Percentiles rank a stretch among this genome's conserved stretches.
Conservation (phyloP, 2,797 vertebrate species). For the Lemur catta region DNA sequence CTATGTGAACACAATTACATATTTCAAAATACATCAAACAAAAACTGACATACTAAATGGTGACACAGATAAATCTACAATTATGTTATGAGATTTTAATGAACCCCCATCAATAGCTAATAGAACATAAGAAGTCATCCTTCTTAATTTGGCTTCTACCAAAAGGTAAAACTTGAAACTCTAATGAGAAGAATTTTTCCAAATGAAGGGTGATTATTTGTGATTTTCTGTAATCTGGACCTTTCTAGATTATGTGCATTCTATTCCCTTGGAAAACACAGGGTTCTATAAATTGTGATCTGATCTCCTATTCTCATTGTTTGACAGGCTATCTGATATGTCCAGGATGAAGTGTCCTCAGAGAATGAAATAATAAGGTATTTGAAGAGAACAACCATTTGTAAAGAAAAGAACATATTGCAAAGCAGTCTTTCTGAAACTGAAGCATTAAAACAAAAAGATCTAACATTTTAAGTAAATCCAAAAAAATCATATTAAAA, state of each 20-base stretch:
- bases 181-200: not conserved
- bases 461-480: not conserved
- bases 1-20: not conserved
- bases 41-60: not conserved
- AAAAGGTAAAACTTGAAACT: conserved; percentile 21
- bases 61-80: not conserved
- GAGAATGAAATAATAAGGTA: conserved; percentile 14
- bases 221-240: not conserved
- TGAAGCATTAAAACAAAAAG: not conserved
- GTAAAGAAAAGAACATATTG: not conserved
- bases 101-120: not conserved
- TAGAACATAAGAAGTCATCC: not conserved
- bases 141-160: not conserved
- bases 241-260: not conserved
- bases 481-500: not conserved
- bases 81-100: not conserved
- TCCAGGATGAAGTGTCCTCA: not conserved
- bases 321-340: not conserved
- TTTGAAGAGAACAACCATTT: not conserved
- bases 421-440: not conserved
- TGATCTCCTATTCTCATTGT: not conserved
- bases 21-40: not conserved
- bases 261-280: not conserved
- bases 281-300: not conserved
- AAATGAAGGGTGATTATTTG: not conserved